Evolutionary conservation across 2,888 invertebrate species (phyloP), one percentile per base, ranked within the genome.

Genomic region (Teinopalpus imperialis): DNA sequence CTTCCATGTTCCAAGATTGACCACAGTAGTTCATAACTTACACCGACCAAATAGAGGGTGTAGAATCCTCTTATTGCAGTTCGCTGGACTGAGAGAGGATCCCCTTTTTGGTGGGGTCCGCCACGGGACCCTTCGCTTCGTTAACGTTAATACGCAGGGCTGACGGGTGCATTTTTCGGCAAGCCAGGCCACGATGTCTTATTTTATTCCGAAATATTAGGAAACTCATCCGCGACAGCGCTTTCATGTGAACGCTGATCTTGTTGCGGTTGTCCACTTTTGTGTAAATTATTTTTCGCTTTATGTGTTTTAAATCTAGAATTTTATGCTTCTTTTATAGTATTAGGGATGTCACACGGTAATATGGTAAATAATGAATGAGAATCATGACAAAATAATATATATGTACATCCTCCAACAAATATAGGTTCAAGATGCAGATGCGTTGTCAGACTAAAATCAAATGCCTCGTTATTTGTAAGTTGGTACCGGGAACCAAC

Each of bases 31-130:
- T 39, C 10, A 18, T 60, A 21, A 48, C 56, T 66, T 61, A 54
- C n/a, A 20, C 71, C 69, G 50, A 29, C 26, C 52, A 27, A 43
- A 53, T 57, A 59, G 74, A 82, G 86, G 85, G 83, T 78, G 77
- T 75, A 75, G 70, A 83, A 87, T 85, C 86, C 83, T 85, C 85
- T 87, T 86, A 87, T 80, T 85, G 87, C 87, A 86, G 81, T 58
- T 78, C 81, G 82, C 63, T 86, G 85, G 78, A 66, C 76, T 66
- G 71, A 57, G 57, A 55, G 55, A 52, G 51, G 55, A 54, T 45
- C 37, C 45, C 45, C 40, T 35, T 27, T 23, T 26, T 39, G 44
- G 45, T 55, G 50, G 58, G 51, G 53, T 46, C 53, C 52, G 44
- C 59, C 47, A 49, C 54, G 57, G 57, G 64, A 59, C 67, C 72